These are phyloP conservation scores for Synergus laeviventris DNA, from an alignment of 2,888 invertebrate species.

Conservation along the genomic window DNA sequence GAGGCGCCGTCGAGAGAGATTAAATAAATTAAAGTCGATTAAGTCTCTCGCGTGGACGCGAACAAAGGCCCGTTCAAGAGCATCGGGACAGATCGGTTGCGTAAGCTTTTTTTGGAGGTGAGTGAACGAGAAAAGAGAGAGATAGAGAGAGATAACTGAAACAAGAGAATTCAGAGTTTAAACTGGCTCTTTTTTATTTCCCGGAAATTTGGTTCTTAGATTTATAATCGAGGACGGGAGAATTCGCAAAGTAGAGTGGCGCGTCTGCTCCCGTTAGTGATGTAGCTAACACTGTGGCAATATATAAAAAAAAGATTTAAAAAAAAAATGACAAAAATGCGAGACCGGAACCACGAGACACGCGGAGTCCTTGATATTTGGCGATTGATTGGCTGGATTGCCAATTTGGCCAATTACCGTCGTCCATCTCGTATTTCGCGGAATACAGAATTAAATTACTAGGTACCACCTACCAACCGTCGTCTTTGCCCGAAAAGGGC, in stretches of 20 bases:
- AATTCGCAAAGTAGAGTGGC: constrained; percentile 61
- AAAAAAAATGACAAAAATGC: constrained; percentile 35
- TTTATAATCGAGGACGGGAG: constrained; percentile 47
- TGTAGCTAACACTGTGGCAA: constrained; percentile 44
- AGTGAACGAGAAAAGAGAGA: constrained; percentile 36
- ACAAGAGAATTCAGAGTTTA: constrained; percentile 45
- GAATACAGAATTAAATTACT: constrained; percentile 72
- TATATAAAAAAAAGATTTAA: constrained; percentile 19
- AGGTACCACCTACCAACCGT: constrained; percentile 50
- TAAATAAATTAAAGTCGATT: constrained; percentile 64
- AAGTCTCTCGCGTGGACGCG: constrained; percentile 53
- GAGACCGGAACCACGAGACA: constrained; percentile 29
- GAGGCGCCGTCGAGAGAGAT: constrained; percentile 57
- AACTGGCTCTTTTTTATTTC: constrained; percentile 65
- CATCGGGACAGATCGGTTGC: constrained; percentile 58
- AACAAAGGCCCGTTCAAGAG: constrained; percentile 56
- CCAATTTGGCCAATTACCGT: constrained; percentile 72
- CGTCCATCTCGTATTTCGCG: constrained; percentile 64
- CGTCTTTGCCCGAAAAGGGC: constrained; percentile 47
- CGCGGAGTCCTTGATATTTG: constrained; percentile 67
- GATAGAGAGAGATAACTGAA: constrained; percentile 30
- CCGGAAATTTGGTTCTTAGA: constrained; percentile 62
- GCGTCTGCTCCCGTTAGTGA: constrained; percentile 51
- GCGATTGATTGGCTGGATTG: constrained; percentile 74
- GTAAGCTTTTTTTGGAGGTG: constrained; percentile 47